phyloP scores from a whole-genome alignment of 2,888 invertebrate genomes.

The Lasioglossum calceatum region DNA sequence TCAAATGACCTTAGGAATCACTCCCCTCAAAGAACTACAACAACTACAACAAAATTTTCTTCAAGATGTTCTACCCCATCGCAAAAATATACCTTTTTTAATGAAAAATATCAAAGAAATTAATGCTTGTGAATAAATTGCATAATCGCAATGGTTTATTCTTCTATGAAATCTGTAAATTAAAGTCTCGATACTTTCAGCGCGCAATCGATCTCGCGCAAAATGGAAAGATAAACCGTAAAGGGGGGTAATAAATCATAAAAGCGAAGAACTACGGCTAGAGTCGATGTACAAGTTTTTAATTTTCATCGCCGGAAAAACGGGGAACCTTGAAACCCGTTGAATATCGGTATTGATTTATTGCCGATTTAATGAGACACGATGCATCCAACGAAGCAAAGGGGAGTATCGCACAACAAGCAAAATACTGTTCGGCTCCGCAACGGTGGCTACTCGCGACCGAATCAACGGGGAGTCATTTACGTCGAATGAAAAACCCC shows the following conservation, averaged over 20 bases:
- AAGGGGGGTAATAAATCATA: constrained; percentile 15
- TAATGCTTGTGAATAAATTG: neutral
- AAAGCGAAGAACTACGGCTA: neutral
- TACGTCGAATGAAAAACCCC: constrained; percentile 38
- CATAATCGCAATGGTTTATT: neutral
- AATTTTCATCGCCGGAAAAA: constrained; percentile 10
- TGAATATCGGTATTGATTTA: constrained; percentile 31
- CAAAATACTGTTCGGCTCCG: constrained; percentile 16
- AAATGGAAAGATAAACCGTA: neutral
- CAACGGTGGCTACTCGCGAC: constrained; percentile 6
- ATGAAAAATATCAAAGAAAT: neutral
- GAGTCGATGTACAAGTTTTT: constrained; percentile 22
- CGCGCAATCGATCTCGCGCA: neutral
- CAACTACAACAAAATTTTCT: neutral
- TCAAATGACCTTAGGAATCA: too few species aligned
- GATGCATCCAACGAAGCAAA: neutral
- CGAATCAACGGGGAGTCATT: constrained; percentile 45
- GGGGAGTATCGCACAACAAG: neutral
- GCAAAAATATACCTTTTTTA: neutral
- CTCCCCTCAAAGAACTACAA: too few species aligned
- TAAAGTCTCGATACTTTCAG: neutral
- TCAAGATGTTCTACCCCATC: neutral
- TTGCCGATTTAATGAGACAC: constrained; percentile 29
- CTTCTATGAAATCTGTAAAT: neutral
- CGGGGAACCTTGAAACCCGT: neutral